Evolutionary conservation across 2,797 vertebrate genomes (phyloP).

Genomic region (Clamator glandarius): DNA sequence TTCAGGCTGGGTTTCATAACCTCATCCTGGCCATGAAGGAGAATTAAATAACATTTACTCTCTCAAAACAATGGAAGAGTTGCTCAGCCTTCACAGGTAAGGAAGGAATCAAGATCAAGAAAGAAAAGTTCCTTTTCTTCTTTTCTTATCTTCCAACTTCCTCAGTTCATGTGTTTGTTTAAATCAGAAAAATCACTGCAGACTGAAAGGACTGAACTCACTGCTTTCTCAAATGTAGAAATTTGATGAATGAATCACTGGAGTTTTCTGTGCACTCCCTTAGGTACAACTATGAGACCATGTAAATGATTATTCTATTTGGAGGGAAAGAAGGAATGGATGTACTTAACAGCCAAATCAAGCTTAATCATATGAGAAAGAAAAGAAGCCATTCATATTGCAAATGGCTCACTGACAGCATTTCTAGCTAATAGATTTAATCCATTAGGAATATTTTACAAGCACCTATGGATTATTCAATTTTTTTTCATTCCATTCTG

Average conservation of each 20-base stretch:
- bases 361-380: background rate
- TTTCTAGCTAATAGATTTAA: background rate
- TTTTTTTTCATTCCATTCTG: background rate
- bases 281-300: background rate
- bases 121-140: background rate
- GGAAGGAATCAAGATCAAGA: background rate
- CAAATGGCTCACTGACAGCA: background rate
- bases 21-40: background rate
- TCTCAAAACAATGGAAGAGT: background rate
- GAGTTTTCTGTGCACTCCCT: background rate
- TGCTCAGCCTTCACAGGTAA: background rate
- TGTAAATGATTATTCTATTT: background rate
- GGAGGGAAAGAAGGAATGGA: background rate
- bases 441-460: background rate
- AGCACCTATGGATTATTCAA: background rate
- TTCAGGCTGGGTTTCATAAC: background rate
- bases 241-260: slow-evolving; percentile 22
- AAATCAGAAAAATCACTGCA: background rate
- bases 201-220: background rate
- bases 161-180: background rate
- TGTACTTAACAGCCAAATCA: background rate
- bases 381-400: background rate
- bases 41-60: background rate
- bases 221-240: background rate
- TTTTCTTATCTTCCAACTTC: background rate